Conservation (phyloP, 2,113 vertebrate genomes). For the Cavia aperea region DNA sequence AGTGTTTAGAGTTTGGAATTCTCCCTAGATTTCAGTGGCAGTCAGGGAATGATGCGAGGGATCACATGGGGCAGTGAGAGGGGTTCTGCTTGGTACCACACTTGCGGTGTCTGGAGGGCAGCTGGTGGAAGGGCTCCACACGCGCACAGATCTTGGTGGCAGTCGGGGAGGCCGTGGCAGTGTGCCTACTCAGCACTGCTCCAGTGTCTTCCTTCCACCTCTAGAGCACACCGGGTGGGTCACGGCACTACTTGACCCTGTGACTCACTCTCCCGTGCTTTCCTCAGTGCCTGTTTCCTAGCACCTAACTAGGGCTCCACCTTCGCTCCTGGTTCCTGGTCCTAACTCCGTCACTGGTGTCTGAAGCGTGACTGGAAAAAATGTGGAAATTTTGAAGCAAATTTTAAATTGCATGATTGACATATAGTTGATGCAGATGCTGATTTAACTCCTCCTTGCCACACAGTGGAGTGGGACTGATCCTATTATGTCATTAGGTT, state of each 20-base stretch:
- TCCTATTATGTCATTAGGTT: neutral
- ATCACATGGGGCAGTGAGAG: neutral
- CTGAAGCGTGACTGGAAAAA: neutral
- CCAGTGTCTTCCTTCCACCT: neutral
- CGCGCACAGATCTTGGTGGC: neutral
- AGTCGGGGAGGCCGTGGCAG: neutral
- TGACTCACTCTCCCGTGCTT: neutral
- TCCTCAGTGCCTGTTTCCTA: neutral
- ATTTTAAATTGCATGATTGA: neutral
- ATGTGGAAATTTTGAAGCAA: neutral
- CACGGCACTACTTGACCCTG: neutral
- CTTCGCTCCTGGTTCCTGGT: neutral
- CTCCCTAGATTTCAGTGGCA: neutral
- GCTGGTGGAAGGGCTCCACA: neutral
- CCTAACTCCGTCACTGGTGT: neutral
- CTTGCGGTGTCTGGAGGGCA: neutral
- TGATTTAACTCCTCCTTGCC: neutral
- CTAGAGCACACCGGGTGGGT: neutral
- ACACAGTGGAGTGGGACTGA: neutral
- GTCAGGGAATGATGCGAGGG: neutral
- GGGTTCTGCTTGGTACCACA: neutral
- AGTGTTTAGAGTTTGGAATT: neutral
- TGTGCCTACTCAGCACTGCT: neutral
- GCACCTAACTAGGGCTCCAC: neutral
- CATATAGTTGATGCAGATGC: neutral